These are phyloP conservation scores for Mus spicilegus DNA, from an alignment of 2,113 vertebrate genomes.

Conservation along the genomic window DNA sequence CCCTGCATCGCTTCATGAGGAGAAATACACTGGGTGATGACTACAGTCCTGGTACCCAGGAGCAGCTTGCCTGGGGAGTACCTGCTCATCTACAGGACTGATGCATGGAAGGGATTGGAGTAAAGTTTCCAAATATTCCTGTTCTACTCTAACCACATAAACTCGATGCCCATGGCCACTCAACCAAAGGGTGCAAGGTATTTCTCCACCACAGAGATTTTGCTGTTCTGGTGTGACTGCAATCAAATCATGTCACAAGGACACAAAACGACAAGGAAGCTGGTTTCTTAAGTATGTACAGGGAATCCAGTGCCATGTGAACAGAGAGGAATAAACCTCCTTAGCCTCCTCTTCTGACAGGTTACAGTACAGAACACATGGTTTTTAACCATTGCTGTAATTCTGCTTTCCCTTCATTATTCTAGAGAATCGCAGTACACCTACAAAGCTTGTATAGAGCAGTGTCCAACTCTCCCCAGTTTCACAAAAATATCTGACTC, in stretches of 20 bases:
- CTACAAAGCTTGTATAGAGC: not conserved
- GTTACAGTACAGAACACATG: not conserved
- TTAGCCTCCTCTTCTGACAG: rapidly evolving
- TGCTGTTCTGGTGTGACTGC: not conserved
- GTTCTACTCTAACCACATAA: rapidly evolving
- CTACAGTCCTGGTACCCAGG: rapidly evolving
- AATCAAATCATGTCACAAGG: not conserved
- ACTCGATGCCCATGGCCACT: not conserved
- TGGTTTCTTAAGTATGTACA: not conserved
- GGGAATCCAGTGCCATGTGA: too few relatives aligned
- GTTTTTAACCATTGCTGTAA: not conserved
- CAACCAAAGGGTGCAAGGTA: not conserved
- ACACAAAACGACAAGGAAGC: not conserved
- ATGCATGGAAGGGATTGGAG: rapidly evolving
- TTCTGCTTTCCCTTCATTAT: not conserved
- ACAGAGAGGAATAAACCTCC: not conserved
- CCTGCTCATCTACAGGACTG: rapidly evolving
- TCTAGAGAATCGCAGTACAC: not conserved
- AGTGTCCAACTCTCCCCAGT: not conserved
- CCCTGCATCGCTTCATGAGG: not conserved
- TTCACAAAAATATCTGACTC: not conserved
- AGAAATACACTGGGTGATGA: rapidly evolving
- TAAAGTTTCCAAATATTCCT: not conserved
- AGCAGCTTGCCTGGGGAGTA: rapidly evolving
- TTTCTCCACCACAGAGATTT: not conserved